Base-by-base conservation (phyloP, 2,888 invertebrate species). In the Protonemura montana region DNA sequence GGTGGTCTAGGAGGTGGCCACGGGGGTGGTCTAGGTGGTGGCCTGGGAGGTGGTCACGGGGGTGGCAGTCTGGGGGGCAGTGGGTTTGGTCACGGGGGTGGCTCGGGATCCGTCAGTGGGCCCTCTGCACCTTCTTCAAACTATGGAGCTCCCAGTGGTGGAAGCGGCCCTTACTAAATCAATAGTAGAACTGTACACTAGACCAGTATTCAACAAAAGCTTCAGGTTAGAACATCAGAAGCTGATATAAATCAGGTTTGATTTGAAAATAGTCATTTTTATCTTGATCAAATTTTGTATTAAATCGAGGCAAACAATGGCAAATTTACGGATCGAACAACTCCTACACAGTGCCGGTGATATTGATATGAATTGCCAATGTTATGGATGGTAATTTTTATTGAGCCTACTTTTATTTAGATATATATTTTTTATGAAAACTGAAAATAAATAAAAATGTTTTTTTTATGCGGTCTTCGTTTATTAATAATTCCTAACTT, bases 31-130 rank as follows among this genome's bases (percentile, higher is more conserved):
- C n/a, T n/a, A n/a, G n/a, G n/a, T n/a, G n/a, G n/a, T n/a, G n/a
- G 91, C 5, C 90, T 90, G 78, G 91, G 91, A 30, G 88, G 89
- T 82, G 90, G 89, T 87, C 88, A 90, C 86, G 91, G 91, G 28
- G 92, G 92, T 84, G 91, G n/a, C n/a, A n/a, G 90, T 85, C 88
- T 89, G 77, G 89, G 91, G 83, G 89, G 90, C 0, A 91, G 91
- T 88, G 89, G 89, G 77, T 89, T 90, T 82, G 90, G 90, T 13
- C 90, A 90, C 83, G 90, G 91, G 88, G 91, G 91, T 86, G 88
- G 88, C 41, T 85, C 89, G 86, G 89, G 90, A 84, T 86, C 86
- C 25, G 86, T 87, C 77, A 90, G 90, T 87, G 90, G 88, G 28
- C 85, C 86, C 5, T 85, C 86, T 1, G 86, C 81, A 21, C 85